Conservation (phyloP, 2,888 invertebrate genomes). For the Calameuta idolon region DNA sequence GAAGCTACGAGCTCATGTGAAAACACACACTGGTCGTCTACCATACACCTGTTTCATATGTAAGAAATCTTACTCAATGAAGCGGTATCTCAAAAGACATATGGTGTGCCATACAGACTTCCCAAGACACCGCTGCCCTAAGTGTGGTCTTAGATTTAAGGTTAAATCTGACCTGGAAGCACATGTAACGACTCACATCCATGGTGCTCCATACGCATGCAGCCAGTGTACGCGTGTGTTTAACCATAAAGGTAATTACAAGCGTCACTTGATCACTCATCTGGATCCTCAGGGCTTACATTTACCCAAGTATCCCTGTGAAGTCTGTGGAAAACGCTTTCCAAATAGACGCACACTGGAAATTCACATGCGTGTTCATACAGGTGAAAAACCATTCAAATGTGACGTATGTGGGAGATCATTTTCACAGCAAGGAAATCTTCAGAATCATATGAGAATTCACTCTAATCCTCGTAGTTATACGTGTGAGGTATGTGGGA, state of each 20-base stretch:
- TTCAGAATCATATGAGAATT: conserved; percentile 57
- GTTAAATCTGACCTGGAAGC: conserved; percentile 53
- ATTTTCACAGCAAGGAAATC: conserved; percentile 66
- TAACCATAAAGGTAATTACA: conserved; percentile 62
- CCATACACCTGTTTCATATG: conserved; percentile 69
- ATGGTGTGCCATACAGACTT: conserved; percentile 63
- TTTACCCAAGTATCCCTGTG: conserved; percentile 70
- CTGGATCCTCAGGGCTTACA: conserved; percentile 54
- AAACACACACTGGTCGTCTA: conserved; percentile 70
- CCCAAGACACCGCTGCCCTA: conserved; percentile 57
- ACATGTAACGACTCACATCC: conserved; percentile 48
- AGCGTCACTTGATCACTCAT: conserved; percentile 59
- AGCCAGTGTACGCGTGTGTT: conserved; percentile 57
- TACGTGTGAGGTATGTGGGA: conserved; percentile 61
- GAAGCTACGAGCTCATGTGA: conserved; percentile 70
- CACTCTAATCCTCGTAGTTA: conserved; percentile 61
- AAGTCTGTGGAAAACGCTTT: conserved; percentile 71
- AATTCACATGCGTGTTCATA: conserved; percentile 73
- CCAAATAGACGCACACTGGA: conserved; percentile 72
- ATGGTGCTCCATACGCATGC: conserved; percentile 53
- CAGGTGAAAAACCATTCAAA: conserved; percentile 72
- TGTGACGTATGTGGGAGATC: conserved; percentile 71
- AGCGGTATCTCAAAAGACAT: conserved; percentile 60
- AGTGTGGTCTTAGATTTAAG: conserved; percentile 57
- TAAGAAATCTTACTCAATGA: conserved; percentile 57